phyloP scores from a whole-genome alignment of 2,888 invertebrate genomes.

The Ormyrus thymus region DNA sequence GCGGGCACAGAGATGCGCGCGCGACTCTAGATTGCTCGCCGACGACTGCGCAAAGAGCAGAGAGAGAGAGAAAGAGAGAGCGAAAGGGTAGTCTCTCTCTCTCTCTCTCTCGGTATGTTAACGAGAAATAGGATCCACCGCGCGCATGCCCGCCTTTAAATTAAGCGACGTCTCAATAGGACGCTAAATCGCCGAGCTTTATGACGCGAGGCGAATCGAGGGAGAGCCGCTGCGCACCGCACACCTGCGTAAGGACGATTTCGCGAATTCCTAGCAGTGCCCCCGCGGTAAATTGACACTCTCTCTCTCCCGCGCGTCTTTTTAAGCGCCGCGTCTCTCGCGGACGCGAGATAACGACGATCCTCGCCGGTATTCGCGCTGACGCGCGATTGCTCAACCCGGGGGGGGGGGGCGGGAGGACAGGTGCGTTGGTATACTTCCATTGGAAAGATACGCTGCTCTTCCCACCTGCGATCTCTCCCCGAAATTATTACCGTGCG shows the following conservation, averaged over 20 bases:
- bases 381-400: too few species aligned
- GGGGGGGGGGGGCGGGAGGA: too few species aligned
- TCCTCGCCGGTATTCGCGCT: too few species aligned
- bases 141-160: neutral
- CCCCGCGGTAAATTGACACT: slow-evolving; percentile 5
- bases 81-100: too few species aligned
- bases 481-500: too few species aligned
- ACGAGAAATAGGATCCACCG: slow-evolving; percentile 14
- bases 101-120: slow-evolving; percentile 18
- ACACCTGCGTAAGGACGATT: neutral
- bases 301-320: neutral
- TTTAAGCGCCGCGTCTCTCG: too few species aligned
- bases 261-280: slow-evolving; percentile 1
- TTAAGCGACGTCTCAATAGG: slow-evolving; percentile 41
- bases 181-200: slow-evolving; percentile 31
- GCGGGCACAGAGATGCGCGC: slow-evolving; percentile 4
- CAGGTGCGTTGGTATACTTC: too few species aligned
- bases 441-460: too few species aligned
- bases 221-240: too few species aligned
- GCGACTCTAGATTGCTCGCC: neutral
- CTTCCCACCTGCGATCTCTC: too few species aligned
- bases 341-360: too few species aligned
- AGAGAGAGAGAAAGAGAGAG: neutral
- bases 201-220: neutral
- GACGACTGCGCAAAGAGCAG: neutral